These are phyloP conservation scores for Drosophila pseudotakahashii DNA, from an alignment of 2,888 invertebrate species.

Conservation along the genomic window DNA sequence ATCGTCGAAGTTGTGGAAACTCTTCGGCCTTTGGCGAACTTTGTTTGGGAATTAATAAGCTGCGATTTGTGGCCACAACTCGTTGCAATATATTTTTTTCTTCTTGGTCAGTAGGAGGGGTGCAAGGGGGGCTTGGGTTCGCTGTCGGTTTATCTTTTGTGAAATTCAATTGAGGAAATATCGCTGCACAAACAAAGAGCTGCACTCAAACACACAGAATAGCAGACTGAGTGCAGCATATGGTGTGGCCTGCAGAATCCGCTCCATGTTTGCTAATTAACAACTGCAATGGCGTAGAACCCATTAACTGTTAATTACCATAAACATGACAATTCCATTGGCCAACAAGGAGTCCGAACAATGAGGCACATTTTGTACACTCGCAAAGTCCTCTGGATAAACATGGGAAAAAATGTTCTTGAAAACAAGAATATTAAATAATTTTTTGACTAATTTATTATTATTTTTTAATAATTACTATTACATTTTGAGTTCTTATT, in stretches of 20 bases:
- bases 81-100: conserved; percentile 25
- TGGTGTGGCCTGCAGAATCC: conserved; percentile 47
- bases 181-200: conserved; percentile 49
- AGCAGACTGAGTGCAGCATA: conserved; percentile 19
- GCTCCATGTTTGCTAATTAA: conserved; percentile 67
- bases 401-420: no score
- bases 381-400: background rate
- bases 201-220: conserved; percentile 15
- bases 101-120: conserved; percentile 13
- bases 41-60: conserved; percentile 73
- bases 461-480: no score
- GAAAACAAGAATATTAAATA: no score
- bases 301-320: conserved; percentile 79
- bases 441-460: no score
- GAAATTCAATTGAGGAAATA: conserved; percentile 74
- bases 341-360: conserved; percentile 51
- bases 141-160: conserved; percentile 52
- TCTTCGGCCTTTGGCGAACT: conserved; percentile 65
- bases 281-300: conserved; percentile 76
- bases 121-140: background rate
- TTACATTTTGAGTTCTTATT: no score
- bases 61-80: conserved; percentile 64
- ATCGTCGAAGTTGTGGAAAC: conserved; percentile 46
- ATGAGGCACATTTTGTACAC: background rate
- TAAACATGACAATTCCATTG: conserved; percentile 73